These are phyloP conservation scores for Allygus modestus DNA, from an alignment of 2,888 invertebrate genomes.

Conservation along the genomic window DNA sequence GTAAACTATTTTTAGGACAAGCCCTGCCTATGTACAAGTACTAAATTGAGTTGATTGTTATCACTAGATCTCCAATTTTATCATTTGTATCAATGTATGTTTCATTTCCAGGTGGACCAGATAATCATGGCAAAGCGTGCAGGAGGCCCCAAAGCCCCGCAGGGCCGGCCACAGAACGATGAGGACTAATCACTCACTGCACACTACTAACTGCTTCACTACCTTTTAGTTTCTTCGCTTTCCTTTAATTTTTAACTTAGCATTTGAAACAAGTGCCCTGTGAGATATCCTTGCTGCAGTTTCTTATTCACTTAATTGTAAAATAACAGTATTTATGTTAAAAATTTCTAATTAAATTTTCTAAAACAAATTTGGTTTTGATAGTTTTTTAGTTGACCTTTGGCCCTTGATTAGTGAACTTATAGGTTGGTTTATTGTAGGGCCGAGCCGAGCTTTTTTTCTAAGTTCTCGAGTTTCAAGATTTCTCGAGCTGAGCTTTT, in stretches of 20 bases:
- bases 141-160: constrained; percentile 93
- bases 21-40: too few species aligned
- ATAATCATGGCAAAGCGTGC: constrained; percentile 99
- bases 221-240: constrained; percentile 5
- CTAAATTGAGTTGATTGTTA: too few species aligned
- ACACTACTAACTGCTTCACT: neutral
- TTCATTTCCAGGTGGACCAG: constrained; percentile 84
- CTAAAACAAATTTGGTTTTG: neutral
- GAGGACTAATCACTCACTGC: constrained; percentile 77
- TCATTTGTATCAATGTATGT: too few species aligned
- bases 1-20: too few species aligned
- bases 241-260: constrained; percentile 13
- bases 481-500: too few species aligned
- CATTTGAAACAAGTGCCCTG: neutral
- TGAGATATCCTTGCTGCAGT: neutral
- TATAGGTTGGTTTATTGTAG: too few species aligned
- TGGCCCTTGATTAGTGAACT: too few species aligned
- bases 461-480: too few species aligned
- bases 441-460: too few species aligned
- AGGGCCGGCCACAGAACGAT: constrained; percentile 79
- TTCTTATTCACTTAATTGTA: constrained; percentile 12
- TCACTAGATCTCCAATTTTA: too few species aligned
- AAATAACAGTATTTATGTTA: constrained; percentile 45
- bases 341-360: constrained; percentile 30
- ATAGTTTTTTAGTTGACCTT: neutral